These are phyloP conservation scores for Paedocypris sp. DNA, from an alignment of 2,113 vertebrate species.

Conservation along the genomic window DNA sequence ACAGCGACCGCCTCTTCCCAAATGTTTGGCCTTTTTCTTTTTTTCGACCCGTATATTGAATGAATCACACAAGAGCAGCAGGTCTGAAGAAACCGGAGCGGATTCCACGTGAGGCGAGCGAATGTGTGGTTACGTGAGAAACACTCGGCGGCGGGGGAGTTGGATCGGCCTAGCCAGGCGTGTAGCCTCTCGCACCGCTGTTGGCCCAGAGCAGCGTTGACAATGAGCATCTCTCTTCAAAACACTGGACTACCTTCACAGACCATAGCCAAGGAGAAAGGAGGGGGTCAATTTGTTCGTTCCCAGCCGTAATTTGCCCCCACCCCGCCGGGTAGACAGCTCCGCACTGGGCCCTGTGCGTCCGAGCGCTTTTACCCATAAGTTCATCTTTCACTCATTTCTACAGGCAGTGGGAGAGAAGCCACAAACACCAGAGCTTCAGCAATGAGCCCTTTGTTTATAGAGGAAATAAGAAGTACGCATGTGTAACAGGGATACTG, in stretches of 20 bases:
- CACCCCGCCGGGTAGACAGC: slow-evolving; percentile 13
- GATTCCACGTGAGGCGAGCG: slow-evolving; percentile 18
- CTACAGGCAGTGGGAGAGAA: slow-evolving; percentile 42
- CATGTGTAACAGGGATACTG: slow-evolving; percentile 44
- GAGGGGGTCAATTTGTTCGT: slow-evolving; percentile 27
- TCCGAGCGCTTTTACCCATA: slow-evolving; percentile 22
- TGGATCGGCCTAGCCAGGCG: slow-evolving; percentile 28
- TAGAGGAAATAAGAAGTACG: slow-evolving; percentile 47
- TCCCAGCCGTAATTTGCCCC: slow-evolving; percentile 29
- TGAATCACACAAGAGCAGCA: slow-evolving; percentile 19
- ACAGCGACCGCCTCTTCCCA: background rate
- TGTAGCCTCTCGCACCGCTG: slow-evolving; percentile 24
- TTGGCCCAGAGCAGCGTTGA: slow-evolving; percentile 25
- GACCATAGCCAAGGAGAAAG: slow-evolving; percentile 11
- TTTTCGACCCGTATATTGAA: slow-evolving; percentile 28
- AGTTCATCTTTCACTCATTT: slow-evolving; percentile 47
- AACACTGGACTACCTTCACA: slow-evolving; percentile 12
- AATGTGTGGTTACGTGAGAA: slow-evolving; percentile 23
- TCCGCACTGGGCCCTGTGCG: slow-evolving; percentile 9
- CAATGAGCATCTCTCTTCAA: slow-evolving; percentile 33
- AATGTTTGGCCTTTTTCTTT: slow-evolving; percentile 24
- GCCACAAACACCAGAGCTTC: slow-evolving; percentile 44
- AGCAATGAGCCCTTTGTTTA: slow-evolving; percentile 55
- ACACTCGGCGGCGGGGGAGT: slow-evolving; percentile 4
- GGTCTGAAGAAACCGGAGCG: slow-evolving; percentile 11